Evolutionary conservation across 1,140 invertebrate genomes (phyloP).

Genomic region (Gonatopus flavifemur): DNA sequence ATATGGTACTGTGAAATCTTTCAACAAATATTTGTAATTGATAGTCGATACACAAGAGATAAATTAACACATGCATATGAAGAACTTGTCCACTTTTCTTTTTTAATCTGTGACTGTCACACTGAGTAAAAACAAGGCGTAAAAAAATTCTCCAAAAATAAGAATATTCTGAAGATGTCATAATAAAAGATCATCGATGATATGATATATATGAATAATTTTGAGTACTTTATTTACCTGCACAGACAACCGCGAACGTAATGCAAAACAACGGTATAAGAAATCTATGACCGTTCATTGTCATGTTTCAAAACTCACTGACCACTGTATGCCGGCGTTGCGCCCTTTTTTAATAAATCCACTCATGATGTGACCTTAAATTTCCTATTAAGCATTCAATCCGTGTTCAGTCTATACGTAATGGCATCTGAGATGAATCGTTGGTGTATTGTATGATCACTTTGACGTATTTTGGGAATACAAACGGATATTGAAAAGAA

Average conservation of each 20-base stretch:
- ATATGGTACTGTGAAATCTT: neutral
- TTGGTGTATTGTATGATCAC: constrained; percentile 12
- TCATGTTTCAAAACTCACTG: constrained; percentile 48
- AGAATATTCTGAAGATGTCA: neutral
- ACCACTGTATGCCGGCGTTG: constrained; percentile 21
- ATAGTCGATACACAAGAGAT: constrained; percentile 5
- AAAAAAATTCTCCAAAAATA: constrained; percentile 2
- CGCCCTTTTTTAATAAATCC: constrained; percentile 55
- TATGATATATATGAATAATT: neutral
- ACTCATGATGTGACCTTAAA: constrained; percentile 54
- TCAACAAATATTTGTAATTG: too few relatives aligned
- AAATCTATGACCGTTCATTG: constrained; percentile 24
- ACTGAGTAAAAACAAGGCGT: too few relatives aligned
- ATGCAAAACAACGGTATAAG: constrained; percentile 22
- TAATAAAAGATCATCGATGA: neutral
- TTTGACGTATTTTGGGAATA: too few relatives aligned
- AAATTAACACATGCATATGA: constrained; percentile 1
- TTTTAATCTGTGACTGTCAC: too few relatives aligned
- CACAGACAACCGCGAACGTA: constrained; percentile 13
- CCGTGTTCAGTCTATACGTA: constrained; percentile 42
- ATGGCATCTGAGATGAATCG: constrained; percentile 24
- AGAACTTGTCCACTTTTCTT: constrained; percentile 12
- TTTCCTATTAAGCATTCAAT: constrained; percentile 45
- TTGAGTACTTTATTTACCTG: constrained; percentile 33
- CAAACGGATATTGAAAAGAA: constrained; percentile 9